Conservation (phyloP, 2,888 invertebrate genomes). For the Acrobasis consociella region DNA sequence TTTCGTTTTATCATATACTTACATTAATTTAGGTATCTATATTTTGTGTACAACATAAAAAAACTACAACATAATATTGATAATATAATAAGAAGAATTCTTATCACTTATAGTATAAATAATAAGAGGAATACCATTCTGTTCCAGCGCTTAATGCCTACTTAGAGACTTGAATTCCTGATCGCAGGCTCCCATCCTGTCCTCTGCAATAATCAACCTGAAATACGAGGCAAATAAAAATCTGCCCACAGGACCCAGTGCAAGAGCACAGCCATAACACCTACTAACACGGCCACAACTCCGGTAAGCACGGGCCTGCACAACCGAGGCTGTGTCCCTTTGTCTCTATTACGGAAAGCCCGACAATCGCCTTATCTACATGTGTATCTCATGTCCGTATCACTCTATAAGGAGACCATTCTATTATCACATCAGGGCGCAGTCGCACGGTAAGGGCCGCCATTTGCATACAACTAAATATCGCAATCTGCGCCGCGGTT, state of each 20-base stretch:
- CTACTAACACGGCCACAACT: not conserved
- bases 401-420: slow-evolving; percentile 75
- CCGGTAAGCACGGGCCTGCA: slow-evolving; percentile 22
- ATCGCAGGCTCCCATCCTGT: not conserved
- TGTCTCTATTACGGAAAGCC: slow-evolving; percentile 71
- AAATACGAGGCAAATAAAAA: slow-evolving; percentile 15
- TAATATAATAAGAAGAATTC: too few species aligned
- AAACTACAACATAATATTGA: too few species aligned
- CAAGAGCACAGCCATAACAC: slow-evolving; percentile 26
- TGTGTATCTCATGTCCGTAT: slow-evolving; percentile 73
- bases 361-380: slow-evolving; percentile 71
- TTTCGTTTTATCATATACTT: too few species aligned
- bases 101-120: too few species aligned
- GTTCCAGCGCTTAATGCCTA: not conserved
- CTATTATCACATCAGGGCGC: slow-evolving; percentile 78
- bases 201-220: not conserved
- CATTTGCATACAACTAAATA: slow-evolving; percentile 81
- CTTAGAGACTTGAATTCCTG: not conserved
- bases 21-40: too few species aligned
- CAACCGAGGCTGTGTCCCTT: slow-evolving; percentile 65
- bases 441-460: slow-evolving; percentile 73
- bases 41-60: too few species aligned
- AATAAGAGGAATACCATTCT: too few species aligned
- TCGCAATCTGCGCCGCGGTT: slow-evolving; percentile 72
- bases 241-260: slow-evolving; percentile 7